These are phyloP conservation scores for Drosophila baimaii DNA, from an alignment of 1,140 invertebrate species.

Conservation along the genomic window DNA sequence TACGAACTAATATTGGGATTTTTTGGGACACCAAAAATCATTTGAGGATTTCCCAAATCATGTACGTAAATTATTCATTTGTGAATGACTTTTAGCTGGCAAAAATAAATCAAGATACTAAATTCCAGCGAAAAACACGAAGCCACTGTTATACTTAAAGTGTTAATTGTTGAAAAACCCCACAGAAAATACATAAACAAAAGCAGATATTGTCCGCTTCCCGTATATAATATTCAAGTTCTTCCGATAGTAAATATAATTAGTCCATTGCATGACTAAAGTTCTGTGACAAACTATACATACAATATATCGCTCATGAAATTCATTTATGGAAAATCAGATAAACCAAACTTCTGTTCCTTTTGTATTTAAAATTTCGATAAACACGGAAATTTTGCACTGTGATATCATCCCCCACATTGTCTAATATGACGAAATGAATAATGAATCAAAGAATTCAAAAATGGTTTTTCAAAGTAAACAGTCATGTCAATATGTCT, in stretches of 20 bases:
- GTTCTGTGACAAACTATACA: slow-evolving; percentile 26
- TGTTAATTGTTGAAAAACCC: slow-evolving; percentile 55
- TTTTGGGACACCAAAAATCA: slow-evolving; percentile 7
- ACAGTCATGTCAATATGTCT: background rate
- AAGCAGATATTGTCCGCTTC: background rate
- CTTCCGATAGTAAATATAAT: too few species aligned
- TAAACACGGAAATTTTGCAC: slow-evolving; percentile 15
- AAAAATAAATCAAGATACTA: slow-evolving; percentile 9
- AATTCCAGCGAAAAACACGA: slow-evolving; percentile 49
- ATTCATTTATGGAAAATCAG: slow-evolving; percentile 23
- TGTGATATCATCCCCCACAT: slow-evolving; percentile 3
- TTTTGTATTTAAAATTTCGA: slow-evolving; percentile 7
- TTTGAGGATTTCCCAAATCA: slow-evolving; percentile 32
- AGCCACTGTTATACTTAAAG: slow-evolving; percentile 55
- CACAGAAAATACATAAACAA: background rate
- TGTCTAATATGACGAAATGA: slow-evolving; percentile 20
- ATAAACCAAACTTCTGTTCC: slow-evolving; percentile 6
- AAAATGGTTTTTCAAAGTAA: too few species aligned
- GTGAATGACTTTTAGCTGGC: slow-evolving; percentile 3
- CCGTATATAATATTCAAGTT: too few species aligned
- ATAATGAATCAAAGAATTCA: too few species aligned
- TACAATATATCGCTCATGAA: slow-evolving; percentile 1
- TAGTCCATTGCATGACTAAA: slow-evolving; percentile 36
- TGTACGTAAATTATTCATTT: slow-evolving; percentile 59
- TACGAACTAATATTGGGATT: slow-evolving; percentile 9